These are phyloP conservation scores for Dermochelys coriacea DNA, from an alignment of 2,797 vertebrate species.

Conservation along the genomic window DNA sequence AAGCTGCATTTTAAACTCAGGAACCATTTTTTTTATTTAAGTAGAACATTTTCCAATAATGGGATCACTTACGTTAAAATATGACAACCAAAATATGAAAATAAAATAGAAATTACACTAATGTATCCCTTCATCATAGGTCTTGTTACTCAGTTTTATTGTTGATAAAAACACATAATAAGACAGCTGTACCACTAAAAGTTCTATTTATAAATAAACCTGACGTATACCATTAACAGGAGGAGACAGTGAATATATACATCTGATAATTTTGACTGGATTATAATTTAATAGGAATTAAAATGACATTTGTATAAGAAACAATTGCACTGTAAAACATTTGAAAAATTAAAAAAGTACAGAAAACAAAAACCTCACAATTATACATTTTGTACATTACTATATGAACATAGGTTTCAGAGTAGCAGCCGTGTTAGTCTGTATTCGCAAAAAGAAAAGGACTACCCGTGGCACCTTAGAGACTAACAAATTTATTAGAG, in stretches of 20 bases:
- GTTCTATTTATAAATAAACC: slow-evolving; percentile 66
- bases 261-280: slow-evolving; percentile 80
- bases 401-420: slow-evolving; percentile 80
- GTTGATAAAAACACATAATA: slow-evolving; percentile 82
- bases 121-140: slow-evolving; percentile 48
- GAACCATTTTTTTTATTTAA: slow-evolving; percentile 61
- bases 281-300: slow-evolving; percentile 84
- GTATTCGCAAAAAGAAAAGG: no score
- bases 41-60: slow-evolving; percentile 53
- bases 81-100: slow-evolving; percentile 63
- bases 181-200: slow-evolving; percentile 82
- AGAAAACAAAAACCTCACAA: slow-evolving; percentile 83
- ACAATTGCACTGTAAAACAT: slow-evolving; percentile 87
- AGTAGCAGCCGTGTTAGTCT: no score
- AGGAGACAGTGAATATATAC: slow-evolving; percentile 83
- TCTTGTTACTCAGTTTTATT: slow-evolving; percentile 78
- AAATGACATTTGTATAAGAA: slow-evolving; percentile 84
- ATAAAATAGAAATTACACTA: slow-evolving; percentile 75
- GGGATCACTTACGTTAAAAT: slow-evolving; percentile 66
- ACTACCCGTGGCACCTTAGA: no score
- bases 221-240: slow-evolving; percentile 72
- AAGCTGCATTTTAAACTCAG: slow-evolving; percentile 22
- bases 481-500: no score
- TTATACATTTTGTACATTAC: slow-evolving; percentile 79
- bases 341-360: slow-evolving; percentile 86